Evolutionary conservation across 2,113 vertebrate species (phyloP), one percentile per base, ranked within the genome.

Genomic region (Prochilodus magdalenae): DNA sequence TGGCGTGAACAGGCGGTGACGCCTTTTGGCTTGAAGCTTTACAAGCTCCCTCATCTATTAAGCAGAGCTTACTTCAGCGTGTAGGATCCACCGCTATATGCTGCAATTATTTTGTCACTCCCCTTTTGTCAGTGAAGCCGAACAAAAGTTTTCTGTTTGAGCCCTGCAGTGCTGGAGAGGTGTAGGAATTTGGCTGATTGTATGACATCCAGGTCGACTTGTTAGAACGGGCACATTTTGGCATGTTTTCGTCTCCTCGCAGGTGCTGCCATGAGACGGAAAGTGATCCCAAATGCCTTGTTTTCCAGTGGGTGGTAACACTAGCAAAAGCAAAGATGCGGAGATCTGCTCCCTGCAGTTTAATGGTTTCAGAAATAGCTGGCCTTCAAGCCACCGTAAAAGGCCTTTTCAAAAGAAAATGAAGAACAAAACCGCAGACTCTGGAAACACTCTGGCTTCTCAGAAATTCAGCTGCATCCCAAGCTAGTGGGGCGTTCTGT

Each of bases 101-200:
- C 40, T n/a, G 77, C 63, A 76, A 81, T 88, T 81, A 81, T 70
- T 79, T 76, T 73, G 83, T 83, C 85, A 78, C 65, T 81, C 59
- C 59, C 44, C n/a, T 82, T 69, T 72, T 86, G 72, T 77, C 67
- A 82, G 75, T 65, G 47, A 66, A 69, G 75, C 74, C 26, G 55
- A 87, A 84, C 51, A 79, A 80, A 84, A 77, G 62, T 36, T 80
- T 80, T 82, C 69, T 47, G 82, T 82, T 87, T 62, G 66, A 84
- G 80, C 77, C 71, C 85, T 75, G 84, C 71, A 36, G 78, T 82
- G 62, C 53, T 60, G 60, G 77, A 49, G 65, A 66, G 44, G 47
- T 75, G 75, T 14, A 66, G 82, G 83, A 86, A 88, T 88, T 86
- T 63, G 47, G 44, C 70, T 67, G 69, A 66, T 63, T 77, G 60